phyloP scores from a whole-genome alignment of 2,113 vertebrate species.

The Procapra przewalskii region DNA sequence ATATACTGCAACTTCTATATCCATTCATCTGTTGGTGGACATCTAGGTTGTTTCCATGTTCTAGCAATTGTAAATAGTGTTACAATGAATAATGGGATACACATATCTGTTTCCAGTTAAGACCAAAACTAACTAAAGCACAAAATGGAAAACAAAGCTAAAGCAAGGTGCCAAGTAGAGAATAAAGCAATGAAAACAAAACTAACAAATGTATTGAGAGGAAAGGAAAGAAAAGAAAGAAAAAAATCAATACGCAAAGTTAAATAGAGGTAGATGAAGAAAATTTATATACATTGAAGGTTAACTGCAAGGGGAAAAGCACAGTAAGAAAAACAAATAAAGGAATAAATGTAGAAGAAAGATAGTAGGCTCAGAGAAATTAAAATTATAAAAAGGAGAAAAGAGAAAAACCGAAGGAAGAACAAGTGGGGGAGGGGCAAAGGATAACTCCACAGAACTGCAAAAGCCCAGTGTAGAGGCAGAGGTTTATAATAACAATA shows the following conservation, averaged over 20 bases:
- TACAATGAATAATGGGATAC: neutral
- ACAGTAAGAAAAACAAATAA: too few species aligned
- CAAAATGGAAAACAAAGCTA: neutral
- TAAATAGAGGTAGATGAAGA: neutral
- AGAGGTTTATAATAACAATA: neutral
- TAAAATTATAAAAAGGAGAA: too few species aligned
- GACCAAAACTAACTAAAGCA: neutral
- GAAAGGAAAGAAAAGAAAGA: neutral
- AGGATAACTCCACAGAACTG: neutral
- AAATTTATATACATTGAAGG: too few species aligned
- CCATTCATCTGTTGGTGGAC: neutral
- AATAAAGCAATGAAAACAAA: neutral
- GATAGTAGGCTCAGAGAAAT: too few species aligned
- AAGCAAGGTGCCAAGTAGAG: neutral
- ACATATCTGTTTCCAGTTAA: neutral
- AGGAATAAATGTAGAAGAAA: too few species aligned
- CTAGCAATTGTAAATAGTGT: neutral
- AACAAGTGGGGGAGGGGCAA: rapidly evolving
- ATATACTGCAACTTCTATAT: neutral
- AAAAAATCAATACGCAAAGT: neutral
- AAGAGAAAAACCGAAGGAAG: neutral
- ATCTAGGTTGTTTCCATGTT: neutral
- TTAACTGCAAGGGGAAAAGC: too few species aligned
- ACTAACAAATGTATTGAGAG: neutral
- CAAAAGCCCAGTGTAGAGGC: neutral